Conservation (phyloP, 2,797 vertebrate genomes). For the Eremophila alpestris region DNA sequence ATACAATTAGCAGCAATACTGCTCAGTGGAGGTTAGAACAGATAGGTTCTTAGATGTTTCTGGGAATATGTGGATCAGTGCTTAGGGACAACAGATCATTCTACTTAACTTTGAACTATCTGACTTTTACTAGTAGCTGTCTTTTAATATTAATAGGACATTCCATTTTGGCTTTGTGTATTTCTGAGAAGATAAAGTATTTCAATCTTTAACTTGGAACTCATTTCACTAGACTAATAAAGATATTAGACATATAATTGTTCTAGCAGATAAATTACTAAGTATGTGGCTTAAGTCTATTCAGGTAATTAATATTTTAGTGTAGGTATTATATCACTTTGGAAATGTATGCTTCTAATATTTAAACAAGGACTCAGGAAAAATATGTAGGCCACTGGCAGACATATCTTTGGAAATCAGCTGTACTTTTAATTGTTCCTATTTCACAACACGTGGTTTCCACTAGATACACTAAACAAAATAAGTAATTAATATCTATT, state of each 20-base stretch:
- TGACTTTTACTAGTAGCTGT: slow-evolving; percentile 41
- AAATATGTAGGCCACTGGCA: neutral
- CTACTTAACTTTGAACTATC: slow-evolving; percentile 42
- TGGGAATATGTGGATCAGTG: neutral
- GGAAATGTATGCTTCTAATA: neutral
- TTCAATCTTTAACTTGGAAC: neutral
- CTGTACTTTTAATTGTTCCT: neutral
- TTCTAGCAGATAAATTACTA: neutral
- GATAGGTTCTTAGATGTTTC: slow-evolving; percentile 18
- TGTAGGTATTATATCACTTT: neutral
- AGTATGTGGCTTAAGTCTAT: neutral
- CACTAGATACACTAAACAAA: neutral
- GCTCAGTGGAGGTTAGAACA: slow-evolving; percentile 32
- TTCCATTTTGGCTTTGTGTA: slow-evolving; percentile 43
- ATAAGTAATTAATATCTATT: neutral
- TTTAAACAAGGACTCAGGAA: neutral
- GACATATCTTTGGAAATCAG: neutral
- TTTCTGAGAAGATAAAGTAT: slow-evolving; percentile 31
- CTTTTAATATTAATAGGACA: slow-evolving; percentile 41
- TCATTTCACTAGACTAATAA: neutral
- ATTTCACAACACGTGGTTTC: neutral
- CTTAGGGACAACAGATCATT: slow-evolving; percentile 47
- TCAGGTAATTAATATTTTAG: neutral
- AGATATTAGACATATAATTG: neutral
- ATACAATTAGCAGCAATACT: slow-evolving; percentile 57